phyloP scores from a whole-genome alignment of 2,888 invertebrate genomes.

The Branchipolynoe longqiensis region DNA sequence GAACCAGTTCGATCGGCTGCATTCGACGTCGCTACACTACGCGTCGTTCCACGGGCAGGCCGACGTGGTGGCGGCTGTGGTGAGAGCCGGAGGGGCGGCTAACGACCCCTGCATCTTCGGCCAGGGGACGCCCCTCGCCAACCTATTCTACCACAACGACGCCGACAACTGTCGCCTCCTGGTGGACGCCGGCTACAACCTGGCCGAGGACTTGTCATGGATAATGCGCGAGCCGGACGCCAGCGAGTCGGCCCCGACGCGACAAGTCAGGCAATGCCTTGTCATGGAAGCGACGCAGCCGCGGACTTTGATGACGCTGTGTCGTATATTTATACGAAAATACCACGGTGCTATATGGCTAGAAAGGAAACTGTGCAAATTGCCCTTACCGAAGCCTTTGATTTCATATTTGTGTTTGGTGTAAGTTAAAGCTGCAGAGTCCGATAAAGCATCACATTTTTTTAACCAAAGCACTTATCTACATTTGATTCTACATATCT shows the following conservation, averaged over 20 bases:
- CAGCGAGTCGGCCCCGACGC: neutral
- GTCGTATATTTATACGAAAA: neutral
- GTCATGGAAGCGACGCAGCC: neutral
- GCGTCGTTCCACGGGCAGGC: constrained; percentile 68
- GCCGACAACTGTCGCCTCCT: constrained; percentile 65
- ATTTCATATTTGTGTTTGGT: neutral
- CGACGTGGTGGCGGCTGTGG: constrained; percentile 62
- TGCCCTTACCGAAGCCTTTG: neutral
- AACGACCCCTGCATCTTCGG: constrained; percentile 69
- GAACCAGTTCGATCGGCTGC: constrained; percentile 66
- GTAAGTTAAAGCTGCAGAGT: too few species aligned
- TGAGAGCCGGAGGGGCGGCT: constrained; percentile 70
- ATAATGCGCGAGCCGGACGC: constrained; percentile 36
- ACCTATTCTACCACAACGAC: constrained; percentile 68
- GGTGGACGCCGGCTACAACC: constrained; percentile 70
- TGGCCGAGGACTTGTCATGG: constrained; percentile 62
- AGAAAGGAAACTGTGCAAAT: neutral
- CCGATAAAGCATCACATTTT: too few species aligned
- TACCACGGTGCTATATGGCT: neutral
- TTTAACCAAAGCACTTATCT: too few species aligned
- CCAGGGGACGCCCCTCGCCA: constrained; percentile 71
- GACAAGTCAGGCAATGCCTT: neutral
- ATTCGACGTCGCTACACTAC: constrained; percentile 72
- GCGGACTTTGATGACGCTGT: neutral
- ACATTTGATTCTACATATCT: too few species aligned